These are phyloP conservation scores for Trachelus stipa DNA, from an alignment of 2,888 invertebrate genomes.

Conservation along the genomic window DNA sequence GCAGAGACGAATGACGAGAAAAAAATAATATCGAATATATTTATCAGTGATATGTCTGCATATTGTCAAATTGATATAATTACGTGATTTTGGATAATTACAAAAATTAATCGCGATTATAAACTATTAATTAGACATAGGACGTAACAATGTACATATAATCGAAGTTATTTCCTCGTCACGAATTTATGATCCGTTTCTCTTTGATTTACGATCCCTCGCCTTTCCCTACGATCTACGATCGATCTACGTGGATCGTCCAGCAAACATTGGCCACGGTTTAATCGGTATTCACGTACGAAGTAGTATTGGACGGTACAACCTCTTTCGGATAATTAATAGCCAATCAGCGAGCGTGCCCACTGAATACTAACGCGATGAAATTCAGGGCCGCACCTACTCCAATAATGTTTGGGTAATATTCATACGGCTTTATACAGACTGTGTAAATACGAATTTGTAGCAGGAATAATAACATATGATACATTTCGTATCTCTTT, in stretches of 20 bases:
- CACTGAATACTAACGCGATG: constrained; percentile 51
- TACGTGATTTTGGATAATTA: too few relatives aligned
- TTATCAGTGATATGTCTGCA: too few relatives aligned
- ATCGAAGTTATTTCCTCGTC: too few relatives aligned
- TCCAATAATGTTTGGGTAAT: constrained; percentile 30
- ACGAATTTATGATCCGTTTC: constrained; percentile 53
- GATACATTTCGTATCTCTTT: too few relatives aligned
- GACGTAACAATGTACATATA: constrained; percentile 34
- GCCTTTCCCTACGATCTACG: constrained; percentile 43
- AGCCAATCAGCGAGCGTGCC: constrained; percentile 58
- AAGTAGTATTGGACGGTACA: constrained; percentile 44
- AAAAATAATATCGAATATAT: too few relatives aligned
- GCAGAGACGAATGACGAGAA: too few relatives aligned
- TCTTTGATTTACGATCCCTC: constrained; percentile 48
- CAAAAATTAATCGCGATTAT: too few relatives aligned
- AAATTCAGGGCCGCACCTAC: too few relatives aligned
- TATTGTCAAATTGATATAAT: too few relatives aligned
- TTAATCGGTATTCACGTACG: constrained; percentile 61
- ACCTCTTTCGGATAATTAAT: constrained; percentile 52
- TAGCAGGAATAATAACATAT: too few relatives aligned
- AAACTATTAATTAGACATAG: background rate
- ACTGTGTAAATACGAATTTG: background rate
- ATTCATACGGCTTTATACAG: constrained; percentile 14
- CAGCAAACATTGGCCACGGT: constrained; percentile 47
- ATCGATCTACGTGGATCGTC: constrained; percentile 45